These are phyloP conservation scores for Phenganax subtilis DNA, from an alignment of 92 coral and sea anemone species.

Conservation along the genomic window DNA sequence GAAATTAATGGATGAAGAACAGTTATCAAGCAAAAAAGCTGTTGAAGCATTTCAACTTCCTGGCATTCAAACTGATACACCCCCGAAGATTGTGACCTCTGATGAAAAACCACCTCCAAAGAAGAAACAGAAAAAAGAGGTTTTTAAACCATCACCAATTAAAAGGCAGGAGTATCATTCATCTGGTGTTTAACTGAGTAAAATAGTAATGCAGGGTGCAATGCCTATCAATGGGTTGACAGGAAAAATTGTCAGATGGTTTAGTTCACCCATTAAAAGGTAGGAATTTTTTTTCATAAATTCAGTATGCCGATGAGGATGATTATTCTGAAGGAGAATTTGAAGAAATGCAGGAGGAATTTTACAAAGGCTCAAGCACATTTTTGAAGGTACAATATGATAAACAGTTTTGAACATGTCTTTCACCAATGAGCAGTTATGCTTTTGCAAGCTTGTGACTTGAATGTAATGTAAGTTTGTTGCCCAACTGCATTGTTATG, in stretches of 20 bases:
- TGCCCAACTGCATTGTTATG: neutral
- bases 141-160: neutral
- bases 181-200: too few species aligned
- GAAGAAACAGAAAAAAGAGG: conserved; percentile 26
- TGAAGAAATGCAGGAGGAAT: conserved; percentile 64
- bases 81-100: conserved; percentile 10
- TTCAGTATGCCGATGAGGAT: conserved; percentile 57
- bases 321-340: conserved; percentile 70
- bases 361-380: conserved; percentile 94
- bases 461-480: neutral
- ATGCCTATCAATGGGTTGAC: too few species aligned
- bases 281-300: neutral
- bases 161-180: neutral
- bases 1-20: conserved; percentile 36
- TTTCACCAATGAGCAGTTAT: too few species aligned
- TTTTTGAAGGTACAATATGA: conserved; percentile 77
- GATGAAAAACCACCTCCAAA: conserved; percentile 25
- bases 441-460: neutral
- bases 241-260: too few species aligned
- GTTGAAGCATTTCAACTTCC: conserved; percentile 62
- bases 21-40: conserved; percentile 49
- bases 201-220: too few species aligned
- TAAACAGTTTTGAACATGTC: neutral
- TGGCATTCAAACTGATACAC: conserved; percentile 73
- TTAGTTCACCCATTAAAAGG: neutral